Conservation (phyloP, 2,888 invertebrate genomes). For the Frankliniella fusca region DNA sequence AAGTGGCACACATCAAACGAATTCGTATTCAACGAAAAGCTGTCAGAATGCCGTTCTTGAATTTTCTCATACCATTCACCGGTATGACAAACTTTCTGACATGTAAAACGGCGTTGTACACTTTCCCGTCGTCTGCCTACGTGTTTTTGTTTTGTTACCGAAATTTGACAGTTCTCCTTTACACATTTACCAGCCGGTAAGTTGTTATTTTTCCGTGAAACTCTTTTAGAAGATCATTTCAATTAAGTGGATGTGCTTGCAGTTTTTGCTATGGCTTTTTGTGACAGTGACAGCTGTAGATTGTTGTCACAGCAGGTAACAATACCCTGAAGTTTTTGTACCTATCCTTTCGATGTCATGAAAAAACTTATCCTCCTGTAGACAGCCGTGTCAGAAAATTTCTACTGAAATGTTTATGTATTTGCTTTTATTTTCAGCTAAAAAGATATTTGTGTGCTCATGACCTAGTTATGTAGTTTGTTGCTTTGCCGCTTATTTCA, state of each 20-base stretch:
- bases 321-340: not conserved
- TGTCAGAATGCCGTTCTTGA: too few relatives aligned
- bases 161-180: not conserved
- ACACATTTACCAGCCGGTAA: not conserved
- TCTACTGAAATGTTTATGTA: not conserved
- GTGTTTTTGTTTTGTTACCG: not conserved
- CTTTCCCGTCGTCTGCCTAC: not conserved
- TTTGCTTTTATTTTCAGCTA: not conserved
- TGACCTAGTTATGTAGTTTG: conserved; percentile 1
- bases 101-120: too few relatives aligned
- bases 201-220: not conserved
- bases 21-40: too few relatives aligned
- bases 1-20: too few relatives aligned
- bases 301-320: conserved; percentile 13
- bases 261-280: not conserved
- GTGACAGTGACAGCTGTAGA: not conserved
- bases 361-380: not conserved
- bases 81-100: too few relatives aligned
- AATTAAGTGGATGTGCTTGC: not conserved
- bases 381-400: not conserved
- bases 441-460: not conserved
- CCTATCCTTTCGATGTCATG: not conserved
- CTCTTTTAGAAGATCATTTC: not conserved
- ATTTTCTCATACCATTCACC: too few relatives aligned
- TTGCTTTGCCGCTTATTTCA: not conserved